Conservation (phyloP, 1,140 invertebrate species). For the Drosophila melanica region DNA sequence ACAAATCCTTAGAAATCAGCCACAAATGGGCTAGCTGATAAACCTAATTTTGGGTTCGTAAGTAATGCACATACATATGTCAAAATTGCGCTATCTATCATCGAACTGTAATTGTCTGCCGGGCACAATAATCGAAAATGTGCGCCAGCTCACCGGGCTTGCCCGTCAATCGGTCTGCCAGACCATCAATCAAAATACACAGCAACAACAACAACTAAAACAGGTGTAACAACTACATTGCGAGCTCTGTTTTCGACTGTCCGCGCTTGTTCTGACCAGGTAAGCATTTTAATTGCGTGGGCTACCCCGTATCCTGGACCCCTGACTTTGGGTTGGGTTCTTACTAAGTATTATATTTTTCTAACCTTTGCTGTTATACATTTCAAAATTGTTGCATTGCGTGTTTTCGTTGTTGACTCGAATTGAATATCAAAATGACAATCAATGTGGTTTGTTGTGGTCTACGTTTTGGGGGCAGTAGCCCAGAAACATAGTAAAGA, state of each 20-base stretch:
- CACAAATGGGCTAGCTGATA: slow-evolving; percentile 29
- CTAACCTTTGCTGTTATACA: slow-evolving; percentile 12
- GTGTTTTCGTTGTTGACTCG: slow-evolving; percentile 62
- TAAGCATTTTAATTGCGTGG: slow-evolving; percentile 39
- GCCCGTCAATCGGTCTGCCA: slow-evolving; percentile 5
- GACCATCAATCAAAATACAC: slow-evolving; percentile 34
- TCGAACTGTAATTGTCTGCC: slow-evolving; percentile 26
- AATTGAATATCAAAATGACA: slow-evolving; percentile 68
- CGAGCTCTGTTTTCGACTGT: slow-evolving; percentile 6
- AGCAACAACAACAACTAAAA: slow-evolving; percentile 2
- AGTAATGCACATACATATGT: slow-evolving; percentile 44
- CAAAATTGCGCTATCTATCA: slow-evolving; percentile 37
- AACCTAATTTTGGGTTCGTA: slow-evolving; percentile 25
- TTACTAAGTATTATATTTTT: background rate
- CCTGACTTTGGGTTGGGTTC: background rate
- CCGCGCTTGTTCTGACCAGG: slow-evolving; percentile 3
- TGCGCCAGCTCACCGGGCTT: slow-evolving; percentile 12
- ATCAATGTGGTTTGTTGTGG: slow-evolving; percentile 49
- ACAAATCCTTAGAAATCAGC: slow-evolving; percentile 3
- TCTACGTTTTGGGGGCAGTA: background rate
- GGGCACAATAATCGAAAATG: slow-evolving; percentile 26
- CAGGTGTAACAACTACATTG: slow-evolving; percentile 9
- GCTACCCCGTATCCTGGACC: slow-evolving; percentile 10
- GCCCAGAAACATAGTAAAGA: background rate
- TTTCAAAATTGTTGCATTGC: slow-evolving; percentile 70